phyloP scores from a whole-genome alignment of 2,113 vertebrate genomes.

The Pluvianellus socialis region DNA sequence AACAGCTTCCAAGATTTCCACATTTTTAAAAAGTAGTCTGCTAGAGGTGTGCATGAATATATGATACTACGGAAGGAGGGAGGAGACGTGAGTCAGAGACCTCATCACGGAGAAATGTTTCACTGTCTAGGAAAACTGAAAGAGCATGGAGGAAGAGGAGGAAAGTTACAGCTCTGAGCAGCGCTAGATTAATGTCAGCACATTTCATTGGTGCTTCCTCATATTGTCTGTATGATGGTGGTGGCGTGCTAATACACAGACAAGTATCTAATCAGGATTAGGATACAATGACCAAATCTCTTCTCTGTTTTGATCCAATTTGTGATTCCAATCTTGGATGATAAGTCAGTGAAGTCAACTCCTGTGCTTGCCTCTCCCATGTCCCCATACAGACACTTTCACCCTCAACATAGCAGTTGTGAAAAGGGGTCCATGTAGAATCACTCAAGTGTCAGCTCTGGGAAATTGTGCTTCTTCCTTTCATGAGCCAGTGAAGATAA shows the following conservation, averaged over 20 bases:
- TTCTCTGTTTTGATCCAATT: background rate
- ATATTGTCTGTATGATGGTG: background rate
- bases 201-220: background rate
- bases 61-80: background rate
- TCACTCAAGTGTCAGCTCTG: conserved; percentile 49
- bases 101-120: background rate
- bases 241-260: background rate
- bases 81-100: background rate
- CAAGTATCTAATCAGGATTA: background rate
- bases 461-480: conserved; percentile 66
- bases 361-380: background rate
- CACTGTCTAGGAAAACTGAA: background rate
- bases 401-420: conserved; percentile 19
- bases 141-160: background rate
- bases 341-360: background rate
- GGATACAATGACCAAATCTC: background rate
- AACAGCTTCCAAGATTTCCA: background rate
- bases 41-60: background rate
- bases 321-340: background rate
- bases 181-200: background rate
- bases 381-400: background rate
- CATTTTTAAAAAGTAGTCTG: background rate
- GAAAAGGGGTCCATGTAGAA: conserved; percentile 35
- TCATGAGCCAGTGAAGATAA: conserved; percentile 71
- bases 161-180: background rate